phyloP scores from a whole-genome alignment of 2,113 vertebrate genomes.

The Archilochus colubris region DNA sequence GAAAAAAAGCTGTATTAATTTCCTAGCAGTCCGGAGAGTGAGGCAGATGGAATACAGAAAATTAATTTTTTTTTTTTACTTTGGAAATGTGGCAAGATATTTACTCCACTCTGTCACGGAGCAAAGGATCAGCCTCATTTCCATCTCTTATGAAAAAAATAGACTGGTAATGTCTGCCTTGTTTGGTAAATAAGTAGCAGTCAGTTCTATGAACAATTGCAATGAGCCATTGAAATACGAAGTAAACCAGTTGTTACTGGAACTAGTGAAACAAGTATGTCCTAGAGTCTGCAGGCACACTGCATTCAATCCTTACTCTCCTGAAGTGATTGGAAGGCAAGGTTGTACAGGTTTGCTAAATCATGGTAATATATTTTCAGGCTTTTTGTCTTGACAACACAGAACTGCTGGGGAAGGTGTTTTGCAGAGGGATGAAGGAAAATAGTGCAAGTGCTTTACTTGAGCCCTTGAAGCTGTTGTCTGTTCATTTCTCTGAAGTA shows the following conservation, averaged over 20 bases:
- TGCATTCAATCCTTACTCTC: neutral
- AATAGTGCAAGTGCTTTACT: neutral
- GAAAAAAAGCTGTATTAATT: conserved; percentile 45
- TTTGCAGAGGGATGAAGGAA: neutral
- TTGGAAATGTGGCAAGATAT: neutral
- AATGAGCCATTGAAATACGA: neutral
- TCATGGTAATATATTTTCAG: neutral
- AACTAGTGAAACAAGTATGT: neutral
- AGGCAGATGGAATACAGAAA: conserved; percentile 23
- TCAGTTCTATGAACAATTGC: neutral
- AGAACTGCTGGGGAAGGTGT: neutral
- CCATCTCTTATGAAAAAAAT: neutral
- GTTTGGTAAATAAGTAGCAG: neutral
- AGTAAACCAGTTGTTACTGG: neutral
- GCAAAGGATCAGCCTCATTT: neutral
- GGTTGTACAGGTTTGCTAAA: neutral
- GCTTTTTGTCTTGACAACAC: neutral
- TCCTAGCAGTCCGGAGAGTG: neutral
- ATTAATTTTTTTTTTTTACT: neutral
- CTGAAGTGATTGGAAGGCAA: neutral
- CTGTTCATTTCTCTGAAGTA: neutral
- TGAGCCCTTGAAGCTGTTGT: neutral
- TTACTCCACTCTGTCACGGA: neutral
- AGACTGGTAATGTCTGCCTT: neutral
- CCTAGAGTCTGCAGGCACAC: neutral